Conservation (phyloP, 2,113 vertebrate genomes). For the Canis aureus region DNA sequence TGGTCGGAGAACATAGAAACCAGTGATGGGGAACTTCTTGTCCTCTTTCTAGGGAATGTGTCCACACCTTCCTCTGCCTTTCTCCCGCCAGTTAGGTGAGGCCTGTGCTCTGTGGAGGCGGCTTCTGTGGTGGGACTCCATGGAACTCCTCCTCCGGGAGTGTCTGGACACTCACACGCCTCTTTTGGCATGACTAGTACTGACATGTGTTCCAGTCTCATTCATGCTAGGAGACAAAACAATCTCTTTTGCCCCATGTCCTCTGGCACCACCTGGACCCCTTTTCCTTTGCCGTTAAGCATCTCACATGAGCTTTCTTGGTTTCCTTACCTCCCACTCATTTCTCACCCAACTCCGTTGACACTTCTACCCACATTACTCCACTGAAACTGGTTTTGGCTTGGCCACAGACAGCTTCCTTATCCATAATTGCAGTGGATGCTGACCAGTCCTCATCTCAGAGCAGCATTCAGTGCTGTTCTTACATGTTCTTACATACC, state of each 20-base stretch:
- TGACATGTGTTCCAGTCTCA: background rate
- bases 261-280: background rate
- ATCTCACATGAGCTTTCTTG: background rate
- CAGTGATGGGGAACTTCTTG: accelerated
- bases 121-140: accelerated
- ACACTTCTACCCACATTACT: background rate
- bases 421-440: too few species aligned
- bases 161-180: background rate
- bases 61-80: background rate
- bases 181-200: background rate
- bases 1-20: background rate
- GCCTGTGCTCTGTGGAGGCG: background rate
- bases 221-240: background rate
- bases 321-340: background rate
- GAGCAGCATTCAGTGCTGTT: background rate
- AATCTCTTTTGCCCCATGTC: background rate
- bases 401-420: background rate
- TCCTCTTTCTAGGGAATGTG: background rate
- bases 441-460: background rate
- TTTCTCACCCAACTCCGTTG: background rate
- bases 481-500: too few species aligned
- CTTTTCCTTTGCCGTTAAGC: background rate
- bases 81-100: background rate
- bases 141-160: background rate
- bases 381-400: background rate